phyloP scores from a whole-genome alignment of 2,113 vertebrate genomes.

The Neomonachus schauinslandi region DNA sequence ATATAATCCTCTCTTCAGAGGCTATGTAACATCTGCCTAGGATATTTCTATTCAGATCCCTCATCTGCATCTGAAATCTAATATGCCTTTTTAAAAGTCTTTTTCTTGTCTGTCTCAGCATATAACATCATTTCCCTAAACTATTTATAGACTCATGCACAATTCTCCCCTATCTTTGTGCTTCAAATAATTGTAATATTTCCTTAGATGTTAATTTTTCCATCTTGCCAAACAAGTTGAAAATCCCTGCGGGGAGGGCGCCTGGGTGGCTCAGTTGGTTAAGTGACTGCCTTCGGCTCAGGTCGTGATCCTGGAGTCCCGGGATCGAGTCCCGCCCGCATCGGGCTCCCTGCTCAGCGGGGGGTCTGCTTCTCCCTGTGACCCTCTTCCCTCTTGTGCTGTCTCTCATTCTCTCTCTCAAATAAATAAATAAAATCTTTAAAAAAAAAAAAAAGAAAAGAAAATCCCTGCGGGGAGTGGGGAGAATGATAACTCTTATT shows the following conservation, averaged over 20 bases:
- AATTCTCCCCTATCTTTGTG: background rate
- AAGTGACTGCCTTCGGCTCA: too few relatives aligned
- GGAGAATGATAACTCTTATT: background rate
- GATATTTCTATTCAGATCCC: background rate
- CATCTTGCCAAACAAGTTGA: background rate
- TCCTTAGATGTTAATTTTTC: background rate
- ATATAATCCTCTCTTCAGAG: background rate
- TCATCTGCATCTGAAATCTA: background rate
- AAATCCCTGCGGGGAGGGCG: background rate
- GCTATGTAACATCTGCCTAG: constrained; percentile 10
- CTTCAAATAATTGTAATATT: background rate
- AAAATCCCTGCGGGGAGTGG: background rate
- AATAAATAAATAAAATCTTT: too few relatives aligned
- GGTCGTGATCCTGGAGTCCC: too few relatives aligned
- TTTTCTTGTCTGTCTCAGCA: background rate
- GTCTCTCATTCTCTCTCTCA: too few relatives aligned
- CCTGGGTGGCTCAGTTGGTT: too few relatives aligned
- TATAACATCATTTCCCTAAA: background rate
- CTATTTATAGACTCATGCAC: background rate
- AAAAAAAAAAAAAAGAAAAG: too few relatives aligned
- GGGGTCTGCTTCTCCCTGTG: too few relatives aligned
- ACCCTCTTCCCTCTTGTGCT: too few relatives aligned
- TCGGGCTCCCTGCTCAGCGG: too few relatives aligned
- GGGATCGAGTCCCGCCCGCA: too few relatives aligned
- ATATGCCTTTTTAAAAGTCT: background rate